These are phyloP conservation scores for Mellilla xanthometata DNA, from an alignment of 2,888 invertebrate genomes.

Conservation along the genomic window DNA sequence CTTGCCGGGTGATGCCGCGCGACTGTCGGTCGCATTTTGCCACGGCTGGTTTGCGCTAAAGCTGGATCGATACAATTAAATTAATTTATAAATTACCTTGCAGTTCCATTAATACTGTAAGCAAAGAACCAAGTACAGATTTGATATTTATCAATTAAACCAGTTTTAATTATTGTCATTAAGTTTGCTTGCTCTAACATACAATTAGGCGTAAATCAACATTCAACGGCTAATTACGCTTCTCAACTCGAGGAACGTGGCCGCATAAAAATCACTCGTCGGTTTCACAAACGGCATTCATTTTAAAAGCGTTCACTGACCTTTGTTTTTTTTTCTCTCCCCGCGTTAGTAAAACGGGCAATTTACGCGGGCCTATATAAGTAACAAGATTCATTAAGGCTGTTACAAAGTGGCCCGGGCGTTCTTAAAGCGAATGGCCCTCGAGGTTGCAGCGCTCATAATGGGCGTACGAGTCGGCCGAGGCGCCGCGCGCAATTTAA, in stretches of 20 bases:
- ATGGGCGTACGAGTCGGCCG: slow-evolving; percentile 74
- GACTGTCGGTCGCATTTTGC: slow-evolving; percentile 42
- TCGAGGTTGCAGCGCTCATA: slow-evolving; percentile 79
- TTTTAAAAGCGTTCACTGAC: slow-evolving; percentile 54
- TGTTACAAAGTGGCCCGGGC: slow-evolving; percentile 80
- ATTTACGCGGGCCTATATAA: slow-evolving; percentile 80
- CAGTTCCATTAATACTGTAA: too few species aligned
- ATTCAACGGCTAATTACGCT: slow-evolving; percentile 27
- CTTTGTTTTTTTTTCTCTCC: slow-evolving; percentile 58
- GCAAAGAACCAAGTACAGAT: too few species aligned
- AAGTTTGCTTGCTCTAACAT: slow-evolving; percentile 14
- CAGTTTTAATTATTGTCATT: too few species aligned
- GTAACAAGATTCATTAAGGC: slow-evolving; percentile 82
- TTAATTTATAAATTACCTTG: too few species aligned
- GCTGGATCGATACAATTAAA: too few species aligned
- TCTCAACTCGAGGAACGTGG: slow-evolving; percentile 23
- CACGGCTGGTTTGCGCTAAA: slow-evolving; percentile 41
- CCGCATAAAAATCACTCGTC: slow-evolving; percentile 37
- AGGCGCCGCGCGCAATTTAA: slow-evolving; percentile 77
- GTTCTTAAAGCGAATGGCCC: slow-evolving; percentile 82
- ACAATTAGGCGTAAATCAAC: slow-evolving; percentile 4
- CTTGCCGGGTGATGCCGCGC: slow-evolving; percentile 39
- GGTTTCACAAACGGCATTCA: slow-evolving; percentile 38
- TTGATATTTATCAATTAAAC: too few species aligned
- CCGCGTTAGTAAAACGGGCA: slow-evolving; percentile 73